Percentiles rank a stretch among this genome's conserved stretches.
These are phyloP conservation scores for Gari tellinella DNA, from an alignment of 2,888 invertebrate genomes.

Conservation along the genomic window DNA sequence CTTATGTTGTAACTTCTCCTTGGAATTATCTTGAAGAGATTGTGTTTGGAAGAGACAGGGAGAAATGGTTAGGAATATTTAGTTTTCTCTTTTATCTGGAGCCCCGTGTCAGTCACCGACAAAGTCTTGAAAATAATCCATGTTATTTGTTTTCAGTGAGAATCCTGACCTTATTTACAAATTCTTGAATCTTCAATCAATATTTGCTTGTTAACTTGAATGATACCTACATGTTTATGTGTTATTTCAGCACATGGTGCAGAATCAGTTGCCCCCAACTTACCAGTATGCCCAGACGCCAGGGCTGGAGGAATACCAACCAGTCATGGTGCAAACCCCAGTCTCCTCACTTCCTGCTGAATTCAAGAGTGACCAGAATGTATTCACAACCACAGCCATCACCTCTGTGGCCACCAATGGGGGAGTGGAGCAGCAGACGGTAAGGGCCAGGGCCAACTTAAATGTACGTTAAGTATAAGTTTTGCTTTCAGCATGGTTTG, in stretches of 20 bases:
- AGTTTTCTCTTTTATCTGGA: too few relatives aligned
- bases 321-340: constrained; percentile 74
- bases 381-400: constrained; percentile 76
- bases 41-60: too few relatives aligned
- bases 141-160: too few relatives aligned
- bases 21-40: too few relatives aligned
- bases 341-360: constrained; percentile 71
- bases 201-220: background rate
- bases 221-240: constrained; percentile 10
- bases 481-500: constrained; percentile 55
- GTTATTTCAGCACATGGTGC: constrained; percentile 94
- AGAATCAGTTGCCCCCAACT: constrained; percentile 90
- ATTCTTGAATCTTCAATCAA: too few relatives aligned
- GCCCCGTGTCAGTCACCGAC: too few relatives aligned
- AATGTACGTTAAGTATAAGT: constrained; percentile 73
- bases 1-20: too few relatives aligned
- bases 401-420: constrained; percentile 85
- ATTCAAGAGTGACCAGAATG: constrained; percentile 68
- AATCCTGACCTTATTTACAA: too few relatives aligned
- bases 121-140: too few relatives aligned
- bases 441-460: constrained; percentile 82
- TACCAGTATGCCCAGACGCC: constrained; percentile 82
- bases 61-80: too few relatives aligned
- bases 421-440: constrained; percentile 87
- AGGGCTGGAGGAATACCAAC: constrained; percentile 79